A percentile compares a stretch with the other conserved stretches of the same genome.
These are phyloP conservation scores for Scaptomyza cyrtandrae DNA, from an alignment of 2,888 invertebrate genomes.

Conservation along the genomic window DNA sequence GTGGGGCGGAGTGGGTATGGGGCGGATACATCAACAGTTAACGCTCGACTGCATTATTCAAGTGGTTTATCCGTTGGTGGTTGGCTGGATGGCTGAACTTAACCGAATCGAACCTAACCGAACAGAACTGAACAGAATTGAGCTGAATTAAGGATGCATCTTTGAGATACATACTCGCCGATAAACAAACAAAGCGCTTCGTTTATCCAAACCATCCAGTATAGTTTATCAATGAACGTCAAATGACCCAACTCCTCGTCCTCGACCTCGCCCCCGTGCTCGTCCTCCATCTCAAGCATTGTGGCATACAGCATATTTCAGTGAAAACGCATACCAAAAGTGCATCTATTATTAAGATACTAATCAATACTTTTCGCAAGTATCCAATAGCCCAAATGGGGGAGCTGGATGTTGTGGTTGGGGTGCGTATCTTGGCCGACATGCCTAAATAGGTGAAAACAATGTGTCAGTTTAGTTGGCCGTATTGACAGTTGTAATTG, in stretches of 20 bases:
- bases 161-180: constrained; percentile 39
- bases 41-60: constrained; percentile 65
- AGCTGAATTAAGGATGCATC: constrained; percentile 40
- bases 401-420: background rate
- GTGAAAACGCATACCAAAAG: constrained; percentile 27
- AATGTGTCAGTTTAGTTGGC: constrained; percentile 54
- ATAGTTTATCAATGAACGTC: constrained; percentile 29
- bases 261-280: background rate
- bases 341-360: constrained; percentile 68
- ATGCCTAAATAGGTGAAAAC: constrained; percentile 56
- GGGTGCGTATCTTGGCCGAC: background rate
- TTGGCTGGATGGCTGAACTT: constrained; percentile 13
- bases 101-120: constrained; percentile 11
- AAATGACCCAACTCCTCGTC: background rate
- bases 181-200: constrained; percentile 64
- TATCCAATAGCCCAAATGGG: constrained; percentile 10
- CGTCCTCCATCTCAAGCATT: background rate
- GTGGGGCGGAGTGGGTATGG: background rate
- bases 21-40: constrained; percentile 60
- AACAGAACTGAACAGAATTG: constrained; percentile 13
- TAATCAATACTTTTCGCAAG: constrained; percentile 70
- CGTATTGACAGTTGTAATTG: constrained; percentile 60
- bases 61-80: constrained; percentile 58
- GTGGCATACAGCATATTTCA: constrained; percentile 1
- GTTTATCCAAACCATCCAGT: constrained; percentile 29